Evolutionary conservation across 2,888 invertebrate genomes (phyloP).

Genomic region (Drepanosiphum platanoidis): DNA sequence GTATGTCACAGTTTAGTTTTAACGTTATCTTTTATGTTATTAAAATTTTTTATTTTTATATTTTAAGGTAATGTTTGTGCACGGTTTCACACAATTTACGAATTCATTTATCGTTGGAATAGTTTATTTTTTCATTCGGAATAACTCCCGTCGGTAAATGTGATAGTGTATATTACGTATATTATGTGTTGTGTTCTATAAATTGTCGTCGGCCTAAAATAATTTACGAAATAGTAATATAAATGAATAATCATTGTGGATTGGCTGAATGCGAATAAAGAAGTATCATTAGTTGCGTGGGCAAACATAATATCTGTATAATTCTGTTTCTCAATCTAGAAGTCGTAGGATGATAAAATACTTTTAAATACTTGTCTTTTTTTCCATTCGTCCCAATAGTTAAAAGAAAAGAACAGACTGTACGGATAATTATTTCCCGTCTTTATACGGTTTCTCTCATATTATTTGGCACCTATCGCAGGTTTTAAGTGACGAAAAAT

Average conservation of each 20-base stretch:
- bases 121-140: too few relatives aligned
- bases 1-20: background rate
- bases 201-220: too few relatives aligned
- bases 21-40: background rate
- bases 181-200: too few relatives aligned
- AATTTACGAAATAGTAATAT: too few relatives aligned
- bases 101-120: too few relatives aligned
- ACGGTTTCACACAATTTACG: too few relatives aligned
- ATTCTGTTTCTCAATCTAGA: background rate
- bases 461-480: background rate
- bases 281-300: conserved; percentile 1
- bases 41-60: too few relatives aligned
- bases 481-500: background rate
- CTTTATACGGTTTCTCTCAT: background rate
- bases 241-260: conserved; percentile 2
- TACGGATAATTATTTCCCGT: background rate
- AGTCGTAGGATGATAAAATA: background rate
- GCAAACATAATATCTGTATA: background rate
- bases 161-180: too few relatives aligned
- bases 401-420: background rate
- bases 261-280: background rate
- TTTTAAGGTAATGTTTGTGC: too few relatives aligned
- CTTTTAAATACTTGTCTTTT: background rate
- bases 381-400: background rate
- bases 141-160: too few relatives aligned